Evolutionary conservation across 2,888 invertebrate species (phyloP).

Genomic region (Watsonalla cultraria): DNA sequence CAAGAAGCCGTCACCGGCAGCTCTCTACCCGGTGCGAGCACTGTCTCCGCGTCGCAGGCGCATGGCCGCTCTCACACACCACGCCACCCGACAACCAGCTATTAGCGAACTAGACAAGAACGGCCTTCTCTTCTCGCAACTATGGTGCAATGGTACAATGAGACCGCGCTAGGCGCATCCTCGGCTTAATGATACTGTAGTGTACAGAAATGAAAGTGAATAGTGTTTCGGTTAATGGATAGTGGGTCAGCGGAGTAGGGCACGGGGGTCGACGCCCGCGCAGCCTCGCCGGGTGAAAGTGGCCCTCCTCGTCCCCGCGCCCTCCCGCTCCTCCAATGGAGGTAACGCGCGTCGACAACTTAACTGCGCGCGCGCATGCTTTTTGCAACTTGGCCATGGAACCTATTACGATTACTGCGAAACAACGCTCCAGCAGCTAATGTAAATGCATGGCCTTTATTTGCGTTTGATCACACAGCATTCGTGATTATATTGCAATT

Average conservation of each 20-base stretch:
- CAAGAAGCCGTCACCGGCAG: slow-evolving; percentile 47
- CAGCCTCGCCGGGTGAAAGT: slow-evolving; percentile 77
- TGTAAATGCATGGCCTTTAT: slow-evolving; percentile 69
- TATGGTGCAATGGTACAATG: slow-evolving; percentile 42
- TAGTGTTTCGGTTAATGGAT: slow-evolving; percentile 65
- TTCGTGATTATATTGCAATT: slow-evolving; percentile 9
- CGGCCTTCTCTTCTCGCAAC: slow-evolving; percentile 35
- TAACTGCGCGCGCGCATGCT: slow-evolving; percentile 70
- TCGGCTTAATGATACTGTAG: slow-evolving; percentile 58
- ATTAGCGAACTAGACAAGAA: slow-evolving; percentile 23
- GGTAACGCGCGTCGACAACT: slow-evolving; percentile 50
- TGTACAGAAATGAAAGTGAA: slow-evolving; percentile 72
- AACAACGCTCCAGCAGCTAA: slow-evolving; percentile 63
- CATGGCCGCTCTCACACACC: slow-evolving; percentile 5
- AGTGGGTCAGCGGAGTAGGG: slow-evolving; percentile 76
- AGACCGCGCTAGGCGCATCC: slow-evolving; percentile 59
- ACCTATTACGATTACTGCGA: slow-evolving; percentile 73
- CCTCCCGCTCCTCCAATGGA: slow-evolving; percentile 43
- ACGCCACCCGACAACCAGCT: slow-evolving; percentile 14
- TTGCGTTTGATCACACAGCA: slow-evolving; percentile 50
- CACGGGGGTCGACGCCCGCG: slow-evolving; percentile 74
- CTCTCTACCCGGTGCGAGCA: slow-evolving; percentile 53
- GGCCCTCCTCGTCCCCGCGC: slow-evolving; percentile 56
- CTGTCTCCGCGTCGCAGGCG: slow-evolving; percentile 41
- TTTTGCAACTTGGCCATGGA: slow-evolving; percentile 78